Conservation (phyloP, 2,797 vertebrate species). For the Varecia variegata region DNA sequence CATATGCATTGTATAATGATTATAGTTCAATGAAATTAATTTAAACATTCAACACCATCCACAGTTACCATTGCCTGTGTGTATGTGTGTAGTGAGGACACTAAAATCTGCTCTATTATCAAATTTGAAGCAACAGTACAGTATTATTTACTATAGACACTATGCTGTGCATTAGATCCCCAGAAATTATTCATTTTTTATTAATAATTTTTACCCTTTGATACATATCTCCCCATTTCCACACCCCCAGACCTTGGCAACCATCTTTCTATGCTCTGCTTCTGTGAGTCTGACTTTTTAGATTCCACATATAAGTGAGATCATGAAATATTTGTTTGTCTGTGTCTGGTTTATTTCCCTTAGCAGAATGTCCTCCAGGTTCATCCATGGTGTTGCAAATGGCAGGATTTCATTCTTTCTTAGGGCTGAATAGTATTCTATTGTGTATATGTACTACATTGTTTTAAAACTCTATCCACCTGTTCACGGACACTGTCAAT, state of each 20-base stretch:
- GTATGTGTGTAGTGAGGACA: neutral
- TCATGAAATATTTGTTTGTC: neutral
- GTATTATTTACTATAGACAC: neutral
- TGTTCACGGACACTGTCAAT: neutral
- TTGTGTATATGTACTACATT: neutral
- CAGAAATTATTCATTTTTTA: neutral
- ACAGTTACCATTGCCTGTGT: neutral
- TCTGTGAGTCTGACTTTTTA: neutral
- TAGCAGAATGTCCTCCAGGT: neutral
- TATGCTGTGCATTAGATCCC: neutral
- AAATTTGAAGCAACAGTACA: neutral
- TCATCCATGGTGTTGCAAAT: neutral
- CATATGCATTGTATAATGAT: neutral
- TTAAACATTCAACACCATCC: neutral
- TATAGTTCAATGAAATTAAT: neutral
- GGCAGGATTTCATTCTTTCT: neutral
- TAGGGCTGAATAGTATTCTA: neutral
- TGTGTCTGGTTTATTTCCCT: neutral
- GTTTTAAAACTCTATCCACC: neutral
- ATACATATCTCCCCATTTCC: neutral
- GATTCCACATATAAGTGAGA: neutral
- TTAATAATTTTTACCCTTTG: neutral
- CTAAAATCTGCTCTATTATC: neutral
- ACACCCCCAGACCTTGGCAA: neutral
- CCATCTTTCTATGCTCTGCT: neutral